Base-by-base conservation (phyloP, 1,140 invertebrate genomes). In the Sitodiplosis mosellana region DNA sequence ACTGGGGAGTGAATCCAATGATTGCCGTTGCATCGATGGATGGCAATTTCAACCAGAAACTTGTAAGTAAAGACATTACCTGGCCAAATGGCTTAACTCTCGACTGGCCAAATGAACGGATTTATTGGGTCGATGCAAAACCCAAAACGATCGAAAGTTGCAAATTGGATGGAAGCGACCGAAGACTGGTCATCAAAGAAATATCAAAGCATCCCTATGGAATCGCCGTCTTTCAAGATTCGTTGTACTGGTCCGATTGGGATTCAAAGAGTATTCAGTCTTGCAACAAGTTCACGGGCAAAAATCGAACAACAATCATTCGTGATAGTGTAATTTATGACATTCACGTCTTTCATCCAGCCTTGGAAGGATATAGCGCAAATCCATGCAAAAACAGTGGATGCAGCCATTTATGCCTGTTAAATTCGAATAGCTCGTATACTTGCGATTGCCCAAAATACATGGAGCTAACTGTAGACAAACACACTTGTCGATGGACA, bases 41-140 rank as follows among this genome's bases (percentile, higher is more conserved):
- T 62, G 91, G 91, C 1, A 64, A 63, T 10, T 55, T 68, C 7
- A 56, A 66, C 1, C 42, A 37, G 7, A 58, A 75, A 0, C 71
- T 92, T 17, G 71, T 81, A 1, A 66, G 74, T 12, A 72, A 76
- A 15, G 68, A 82, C 52, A 73, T 72, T 1, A 74, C 75, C 36
- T 92, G 85, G 82, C 89, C 93, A 1, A 92, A 88, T 61, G 88
- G 88, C 2, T 65, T 98, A 8, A 76, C 87, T 2, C 68, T 97
- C 42, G 94, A 98, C 63, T 79, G 81, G 57, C 78, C 83, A 15
- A 87, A 82, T 50, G 68, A 80, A 17, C 69, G 86, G 43, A 65
- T 81, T 6, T 81, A 87, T 53, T 88, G 87, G 73, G 78, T 89
- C 0, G 83, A 87, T 53, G 75, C 75, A 1, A 84, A 86, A 53